These are phyloP conservation scores for Bembecia ichneumoniformis DNA, from an alignment of 2,888 invertebrate genomes.

Conservation along the genomic window DNA sequence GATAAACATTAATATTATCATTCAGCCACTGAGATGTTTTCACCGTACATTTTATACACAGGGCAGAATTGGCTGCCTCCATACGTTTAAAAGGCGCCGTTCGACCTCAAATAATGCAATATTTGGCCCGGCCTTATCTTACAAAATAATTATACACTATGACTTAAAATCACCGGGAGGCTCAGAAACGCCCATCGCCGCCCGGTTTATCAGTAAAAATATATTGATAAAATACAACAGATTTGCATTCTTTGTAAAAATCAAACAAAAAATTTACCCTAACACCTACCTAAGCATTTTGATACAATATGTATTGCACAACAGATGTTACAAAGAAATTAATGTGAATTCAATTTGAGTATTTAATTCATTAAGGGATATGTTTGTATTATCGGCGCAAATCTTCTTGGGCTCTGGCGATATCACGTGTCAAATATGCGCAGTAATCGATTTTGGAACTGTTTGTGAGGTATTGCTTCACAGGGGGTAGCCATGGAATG, in stretches of 20 bases:
- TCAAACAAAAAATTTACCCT: conserved; percentile 64
- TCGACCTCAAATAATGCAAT: conserved; percentile 66
- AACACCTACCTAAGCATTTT: conserved; percentile 67
- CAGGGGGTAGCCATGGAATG: no score
- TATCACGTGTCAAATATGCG: no score
- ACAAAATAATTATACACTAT: conserved; percentile 67
- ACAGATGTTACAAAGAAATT: conserved; percentile 57
- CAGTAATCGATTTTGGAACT: no score
- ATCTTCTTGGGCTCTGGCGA: no score
- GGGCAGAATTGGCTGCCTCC: conserved; percentile 49
- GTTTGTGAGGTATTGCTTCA: no score
- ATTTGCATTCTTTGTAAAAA: conserved; percentile 62
- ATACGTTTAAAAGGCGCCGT: conserved; percentile 54
- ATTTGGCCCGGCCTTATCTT: conserved; percentile 71
- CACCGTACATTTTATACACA: conserved; percentile 53
- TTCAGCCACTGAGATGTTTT: conserved; percentile 68
- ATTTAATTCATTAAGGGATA: conserved; percentile 67
- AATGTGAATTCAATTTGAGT: conserved; percentile 63
- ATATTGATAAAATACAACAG: conserved; percentile 67
- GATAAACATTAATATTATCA: conserved; percentile 67
- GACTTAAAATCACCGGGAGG: conserved; percentile 54
- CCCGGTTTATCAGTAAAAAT: conserved; percentile 59
- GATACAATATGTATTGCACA: conserved; percentile 67
- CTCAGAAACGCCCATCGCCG: conserved; percentile 31
- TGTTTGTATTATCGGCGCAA: no score